Evolutionary conservation across 35 echinoderm and acorn worm species (phyloP).

Genomic region (Ptychodera flava): DNA sequence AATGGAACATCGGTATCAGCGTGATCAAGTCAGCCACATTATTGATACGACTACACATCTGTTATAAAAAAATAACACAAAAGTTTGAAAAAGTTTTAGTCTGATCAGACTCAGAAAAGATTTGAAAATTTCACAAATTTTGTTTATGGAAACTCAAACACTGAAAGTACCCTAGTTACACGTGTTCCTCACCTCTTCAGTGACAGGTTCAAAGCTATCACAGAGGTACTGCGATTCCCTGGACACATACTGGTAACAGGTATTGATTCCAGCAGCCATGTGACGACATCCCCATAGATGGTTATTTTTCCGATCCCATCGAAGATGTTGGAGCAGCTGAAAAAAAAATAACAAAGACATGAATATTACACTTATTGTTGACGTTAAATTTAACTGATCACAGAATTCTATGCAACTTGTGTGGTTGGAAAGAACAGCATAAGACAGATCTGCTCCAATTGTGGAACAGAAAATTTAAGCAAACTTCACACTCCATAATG

Average conservation of each 20-base stretch:
- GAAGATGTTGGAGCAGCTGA: not conserved
- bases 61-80: not conserved
- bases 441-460: too few species aligned
- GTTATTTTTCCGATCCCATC: not conserved
- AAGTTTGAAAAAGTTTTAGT: too few species aligned
- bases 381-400: not conserved
- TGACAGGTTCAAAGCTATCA: constrained; percentile 22
- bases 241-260: constrained; percentile 2
- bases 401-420: not conserved
- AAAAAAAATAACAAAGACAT: not conserved
- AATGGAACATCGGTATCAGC: constrained; percentile 1
- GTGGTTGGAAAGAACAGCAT: too few species aligned
- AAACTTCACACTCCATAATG: too few species aligned
- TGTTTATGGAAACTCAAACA: too few species aligned
- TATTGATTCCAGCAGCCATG: not conserved
- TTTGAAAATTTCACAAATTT: too few species aligned
- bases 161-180: too few species aligned
- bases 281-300: constrained; percentile 15
- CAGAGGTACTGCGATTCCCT: constrained; percentile 5
- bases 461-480: too few species aligned
- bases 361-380: not conserved
- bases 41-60: constrained; percentile 14
- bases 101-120: too few species aligned
- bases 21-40: not conserved
- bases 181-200: constrained; percentile 18